phyloP scores from a whole-genome alignment of 30 jellyfish, hydroid and myxozoan genomes.

The Clytia hemisphaerica region DNA sequence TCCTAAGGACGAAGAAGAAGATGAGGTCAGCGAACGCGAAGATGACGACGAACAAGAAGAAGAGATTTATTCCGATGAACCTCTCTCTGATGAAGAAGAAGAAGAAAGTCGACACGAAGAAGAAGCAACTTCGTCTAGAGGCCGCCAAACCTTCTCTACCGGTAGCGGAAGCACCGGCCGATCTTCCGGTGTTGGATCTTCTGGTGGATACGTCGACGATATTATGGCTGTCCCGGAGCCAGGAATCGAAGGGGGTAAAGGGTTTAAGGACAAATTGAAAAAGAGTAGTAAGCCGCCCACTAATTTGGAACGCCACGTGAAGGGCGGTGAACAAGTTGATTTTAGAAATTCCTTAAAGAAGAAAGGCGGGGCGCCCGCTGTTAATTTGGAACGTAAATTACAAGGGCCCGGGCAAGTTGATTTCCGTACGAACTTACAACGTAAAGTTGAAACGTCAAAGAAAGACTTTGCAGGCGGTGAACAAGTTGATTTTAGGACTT shows the following conservation, averaged over 20 bases:
- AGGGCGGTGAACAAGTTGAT: conserved; percentile 90
- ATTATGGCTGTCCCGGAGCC: conserved; percentile 79
- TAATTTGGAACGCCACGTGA: conserved; percentile 20
- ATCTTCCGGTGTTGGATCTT: not conserved
- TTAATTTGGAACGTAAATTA: conserved; percentile 23
- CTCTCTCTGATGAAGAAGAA: conserved; percentile 25
- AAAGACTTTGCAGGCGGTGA: conserved; percentile 68
- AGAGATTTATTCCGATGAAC: conserved; percentile 28
- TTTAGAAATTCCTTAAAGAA: conserved; percentile 62
- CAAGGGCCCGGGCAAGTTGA: conserved; percentile 79
- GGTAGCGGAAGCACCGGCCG: not conserved
- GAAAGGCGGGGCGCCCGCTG: conserved; percentile 47
- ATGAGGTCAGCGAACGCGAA: conserved; percentile 2
- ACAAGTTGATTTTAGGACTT: conserved; percentile 94
- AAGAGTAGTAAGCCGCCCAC: conserved; percentile 35
- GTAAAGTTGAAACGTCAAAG: conserved; percentile 55
- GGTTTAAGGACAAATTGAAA: conserved; percentile 66
- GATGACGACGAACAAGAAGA: conserved; percentile 9
- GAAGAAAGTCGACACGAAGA: conserved; percentile 7
- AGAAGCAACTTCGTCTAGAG: conserved; percentile 3
- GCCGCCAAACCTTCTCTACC: not conserved
- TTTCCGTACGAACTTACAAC: conserved; percentile 65
- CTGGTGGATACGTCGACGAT: conserved; percentile 41
- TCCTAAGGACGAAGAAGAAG: conserved; percentile 21
- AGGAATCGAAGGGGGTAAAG: conserved; percentile 68